Percentiles rank a stretch among this genome's conserved stretches.
Conservation (phyloP, 2,888 invertebrate genomes). For the Stomorhina lunata region DNA sequence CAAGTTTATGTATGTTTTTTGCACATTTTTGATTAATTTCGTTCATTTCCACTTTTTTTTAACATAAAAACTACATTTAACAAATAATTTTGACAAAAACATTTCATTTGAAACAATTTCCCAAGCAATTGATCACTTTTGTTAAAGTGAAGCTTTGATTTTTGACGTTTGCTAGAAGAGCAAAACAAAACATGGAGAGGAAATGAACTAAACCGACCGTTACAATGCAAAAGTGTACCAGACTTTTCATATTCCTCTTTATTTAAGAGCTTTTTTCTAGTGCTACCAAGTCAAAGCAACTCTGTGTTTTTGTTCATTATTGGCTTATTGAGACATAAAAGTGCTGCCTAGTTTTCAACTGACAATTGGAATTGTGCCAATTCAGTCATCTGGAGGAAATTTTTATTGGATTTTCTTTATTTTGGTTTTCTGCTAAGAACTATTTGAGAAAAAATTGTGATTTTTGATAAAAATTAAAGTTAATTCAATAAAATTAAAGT, state of each 20-base stretch:
- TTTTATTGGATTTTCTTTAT: constrained; percentile 58
- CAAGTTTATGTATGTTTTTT: too few species aligned
- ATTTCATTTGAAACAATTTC: not conserved
- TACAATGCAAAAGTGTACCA: not conserved
- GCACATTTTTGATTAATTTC: too few species aligned
- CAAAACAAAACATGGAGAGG: not conserved
- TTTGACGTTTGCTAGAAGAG: not conserved
- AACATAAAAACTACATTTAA: too few species aligned
- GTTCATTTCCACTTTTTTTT: too few species aligned
- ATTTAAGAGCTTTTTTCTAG: not conserved
- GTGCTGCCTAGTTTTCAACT: constrained; percentile 38
- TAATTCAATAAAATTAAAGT: not conserved
- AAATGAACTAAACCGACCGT: constrained; percentile 30
- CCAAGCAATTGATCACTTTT: not conserved
- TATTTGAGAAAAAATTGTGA: constrained; percentile 11
- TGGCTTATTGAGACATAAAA: not conserved
- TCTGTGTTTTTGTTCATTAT: not conserved
- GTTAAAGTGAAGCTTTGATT: not conserved
- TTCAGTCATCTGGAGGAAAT: constrained; percentile 52
- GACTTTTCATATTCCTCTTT: not conserved
- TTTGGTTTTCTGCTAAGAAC: constrained; percentile 52
- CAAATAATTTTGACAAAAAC: not conserved
- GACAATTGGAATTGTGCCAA: constrained; percentile 52
- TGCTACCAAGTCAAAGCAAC: not conserved
- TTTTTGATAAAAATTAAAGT: constrained; percentile 19